Base-by-base conservation (phyloP, 2,888 invertebrate species). In the Erebia epiphron region DNA sequence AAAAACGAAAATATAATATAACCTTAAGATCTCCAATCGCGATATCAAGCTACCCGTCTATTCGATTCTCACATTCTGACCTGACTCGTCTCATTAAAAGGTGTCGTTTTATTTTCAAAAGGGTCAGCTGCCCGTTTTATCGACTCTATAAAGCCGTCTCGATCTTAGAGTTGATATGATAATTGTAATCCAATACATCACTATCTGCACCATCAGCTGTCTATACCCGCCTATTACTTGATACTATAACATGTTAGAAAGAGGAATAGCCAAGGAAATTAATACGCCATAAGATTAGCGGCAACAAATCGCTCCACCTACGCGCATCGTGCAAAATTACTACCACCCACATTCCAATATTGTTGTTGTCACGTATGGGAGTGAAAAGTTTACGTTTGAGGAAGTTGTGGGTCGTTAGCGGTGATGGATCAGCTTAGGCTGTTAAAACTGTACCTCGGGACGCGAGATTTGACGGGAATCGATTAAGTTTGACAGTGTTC, bases 401-500 rank as follows among this genome's bases (percentile, higher is more conserved):
- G 72, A 75, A 74, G 72, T 72, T 60, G 50, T 57, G 52, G 50
- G 67, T 75, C 72, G 71, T 74, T 74, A 73, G 66, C 65, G 62
- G 56, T 75, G 75, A 76, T 74, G 75, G 71, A 75, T 74, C 71
- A 66, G 72, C 71, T 73, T 70, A 70, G 81, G 78, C 80, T 80
- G 76, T 82, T 82, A 80, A 82, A 82, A 82, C 84, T 81, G 81
- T 81, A 79, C 79, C 80, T 80, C 79, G 77, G 75, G 82, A 84
- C 80, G 80, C 75, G 80, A 76, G 71, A 75, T 79, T 83, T 86
- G 88, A 89, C 87, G 82, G 79, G 84, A 87, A 89, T 91, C 90
- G 90, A 91, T 92, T 91, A 88, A 83, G 83, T 89, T 88, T 85
- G 90, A 88, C 88, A 87, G 88, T 86, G 81, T 85, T 86, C 84